Percentiles rank a stretch among this genome's conserved stretches.
Evolutionary conservation across 2,797 vertebrate genomes (phyloP).

Genomic region (Sphaeramia orbicularis): DNA sequence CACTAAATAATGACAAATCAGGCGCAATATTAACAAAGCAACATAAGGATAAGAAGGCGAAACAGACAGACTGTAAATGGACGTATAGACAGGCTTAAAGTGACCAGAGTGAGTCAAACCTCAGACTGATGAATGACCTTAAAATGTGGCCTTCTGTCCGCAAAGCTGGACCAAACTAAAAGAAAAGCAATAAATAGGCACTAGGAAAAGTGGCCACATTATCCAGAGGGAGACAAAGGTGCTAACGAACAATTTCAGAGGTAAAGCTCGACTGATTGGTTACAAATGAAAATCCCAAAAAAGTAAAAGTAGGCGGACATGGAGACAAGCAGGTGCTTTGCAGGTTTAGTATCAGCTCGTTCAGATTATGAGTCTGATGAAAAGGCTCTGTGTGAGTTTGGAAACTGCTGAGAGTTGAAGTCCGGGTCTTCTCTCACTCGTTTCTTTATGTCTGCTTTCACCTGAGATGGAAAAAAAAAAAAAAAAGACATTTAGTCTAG

Average conservation of each 20-base stretch:
- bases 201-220: constrained; percentile 51
- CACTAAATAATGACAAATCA: constrained; percentile 36
- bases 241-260: constrained; percentile 25
- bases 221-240: constrained; percentile 37
- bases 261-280: constrained; percentile 21
- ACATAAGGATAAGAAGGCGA: constrained; percentile 36
- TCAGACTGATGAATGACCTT: constrained; percentile 8
- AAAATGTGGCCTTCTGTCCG: constrained; percentile 31
- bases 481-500: not conserved
- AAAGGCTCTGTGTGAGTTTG: constrained; percentile 90
- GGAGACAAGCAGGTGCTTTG: constrained; percentile 12
- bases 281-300: constrained; percentile 29
- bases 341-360: constrained; percentile 14
- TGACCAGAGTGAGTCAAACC: constrained; percentile 34
- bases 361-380: constrained; percentile 85
- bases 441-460: constrained; percentile 91
- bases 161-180: constrained; percentile 36
- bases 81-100: constrained; percentile 18
- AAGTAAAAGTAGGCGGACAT: constrained; percentile 12
- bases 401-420: constrained; percentile 91
- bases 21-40: constrained; percentile 49
- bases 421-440: constrained; percentile 91
- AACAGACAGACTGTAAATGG: constrained; percentile 21
- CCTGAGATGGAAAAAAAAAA: constrained; percentile 74
- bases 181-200: constrained; percentile 76